Conservation (phyloP, 2,797 vertebrate genomes). For the Diglossa cyanea region DNA sequence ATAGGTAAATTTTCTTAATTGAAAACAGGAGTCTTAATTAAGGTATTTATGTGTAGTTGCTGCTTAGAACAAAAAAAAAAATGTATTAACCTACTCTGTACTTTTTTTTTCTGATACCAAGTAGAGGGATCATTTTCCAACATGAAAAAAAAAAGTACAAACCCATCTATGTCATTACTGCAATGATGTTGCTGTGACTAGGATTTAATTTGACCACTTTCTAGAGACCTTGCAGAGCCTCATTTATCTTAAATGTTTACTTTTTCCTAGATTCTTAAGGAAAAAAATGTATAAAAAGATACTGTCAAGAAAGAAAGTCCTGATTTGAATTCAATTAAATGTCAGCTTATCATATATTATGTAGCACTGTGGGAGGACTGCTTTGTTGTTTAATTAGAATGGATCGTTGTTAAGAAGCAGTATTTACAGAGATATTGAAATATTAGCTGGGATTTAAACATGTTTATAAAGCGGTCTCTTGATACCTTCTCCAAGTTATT, state of each 20-base stretch:
- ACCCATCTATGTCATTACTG: not conserved
- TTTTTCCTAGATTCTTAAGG: not conserved
- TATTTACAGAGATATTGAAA: conserved; percentile 23
- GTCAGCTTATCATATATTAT: not conserved
- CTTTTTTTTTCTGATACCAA: not conserved
- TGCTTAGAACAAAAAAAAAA: not conserved
- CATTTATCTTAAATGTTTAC: not conserved
- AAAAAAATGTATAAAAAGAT: not conserved
- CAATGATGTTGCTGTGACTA: not conserved
- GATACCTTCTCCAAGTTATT: not conserved
- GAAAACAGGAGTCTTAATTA: not conserved
- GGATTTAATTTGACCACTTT: not conserved
- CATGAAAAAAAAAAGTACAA: not conserved
- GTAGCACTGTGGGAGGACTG: not conserved
- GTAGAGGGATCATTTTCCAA: not conserved
- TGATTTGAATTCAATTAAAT: not conserved
- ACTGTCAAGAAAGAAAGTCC: not conserved
- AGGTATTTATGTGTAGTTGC: not conserved
- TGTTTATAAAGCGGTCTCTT: conserved; percentile 2
- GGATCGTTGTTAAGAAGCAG: not conserved
- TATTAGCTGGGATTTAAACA: not conserved
- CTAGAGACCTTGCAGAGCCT: not conserved
- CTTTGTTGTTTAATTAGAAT: conserved; percentile 35
- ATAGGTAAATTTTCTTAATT: not conserved
- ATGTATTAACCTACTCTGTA: not conserved